Conservation (phyloP, 2,113 vertebrate genomes). For the Ciconia boyciana region DNA sequence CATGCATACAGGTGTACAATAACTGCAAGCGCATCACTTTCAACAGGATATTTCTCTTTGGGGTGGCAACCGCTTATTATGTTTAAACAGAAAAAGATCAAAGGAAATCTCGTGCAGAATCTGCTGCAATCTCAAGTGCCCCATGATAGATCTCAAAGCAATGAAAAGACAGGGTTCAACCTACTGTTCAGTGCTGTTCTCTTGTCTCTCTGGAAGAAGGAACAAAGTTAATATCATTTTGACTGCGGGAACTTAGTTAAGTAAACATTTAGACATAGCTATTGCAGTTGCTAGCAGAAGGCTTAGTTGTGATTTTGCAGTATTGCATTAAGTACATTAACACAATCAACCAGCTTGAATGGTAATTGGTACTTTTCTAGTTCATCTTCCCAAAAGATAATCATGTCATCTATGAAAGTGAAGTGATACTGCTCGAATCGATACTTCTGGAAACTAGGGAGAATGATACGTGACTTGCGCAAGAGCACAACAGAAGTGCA, state of each 20-base stretch:
- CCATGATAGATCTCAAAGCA: neutral
- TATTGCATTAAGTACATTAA: neutral
- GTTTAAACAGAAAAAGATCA: neutral
- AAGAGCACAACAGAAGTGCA: neutral
- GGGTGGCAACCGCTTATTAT: neutral
- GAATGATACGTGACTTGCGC: neutral
- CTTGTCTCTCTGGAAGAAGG: slow-evolving; percentile 67
- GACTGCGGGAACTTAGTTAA: neutral
- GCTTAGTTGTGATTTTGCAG: neutral
- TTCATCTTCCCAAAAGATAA: neutral
- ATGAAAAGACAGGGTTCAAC: slow-evolving; percentile 13
- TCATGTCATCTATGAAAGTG: neutral
- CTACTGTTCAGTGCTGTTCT: slow-evolving; percentile 76
- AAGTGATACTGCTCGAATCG: accelerated
- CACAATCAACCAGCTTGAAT: neutral
- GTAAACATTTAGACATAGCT: neutral
- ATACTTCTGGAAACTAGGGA: neutral
- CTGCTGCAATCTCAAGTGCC: neutral
- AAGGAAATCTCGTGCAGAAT: neutral
- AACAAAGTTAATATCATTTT: neutral
- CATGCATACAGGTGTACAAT: neutral
- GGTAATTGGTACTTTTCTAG: neutral
- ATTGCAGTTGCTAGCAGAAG: neutral
- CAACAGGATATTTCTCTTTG: neutral
- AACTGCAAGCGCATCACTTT: neutral